Conservation (phyloP, 2,888 invertebrate genomes). For the Caradrina kadenii region DNA sequence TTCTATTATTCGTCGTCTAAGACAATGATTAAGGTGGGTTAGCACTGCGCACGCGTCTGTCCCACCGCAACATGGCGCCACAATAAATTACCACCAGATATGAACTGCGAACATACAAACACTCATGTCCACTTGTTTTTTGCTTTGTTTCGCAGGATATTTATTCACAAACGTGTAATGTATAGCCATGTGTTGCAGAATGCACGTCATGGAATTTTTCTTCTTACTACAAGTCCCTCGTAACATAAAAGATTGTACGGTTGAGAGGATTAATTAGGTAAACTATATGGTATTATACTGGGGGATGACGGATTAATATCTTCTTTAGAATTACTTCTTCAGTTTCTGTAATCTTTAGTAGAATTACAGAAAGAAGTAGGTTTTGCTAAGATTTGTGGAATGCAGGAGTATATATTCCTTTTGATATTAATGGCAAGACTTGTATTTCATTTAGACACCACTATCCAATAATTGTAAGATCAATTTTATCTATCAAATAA, state of each 20-base stretch:
- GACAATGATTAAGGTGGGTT: constrained; percentile 57
- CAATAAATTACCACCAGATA: constrained; percentile 79
- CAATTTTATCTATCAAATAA: too few relatives aligned
- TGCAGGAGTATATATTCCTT: too few relatives aligned
- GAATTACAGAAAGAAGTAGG: too few relatives aligned
- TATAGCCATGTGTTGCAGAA: constrained; percentile 44
- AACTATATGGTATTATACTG: constrained; percentile 1
- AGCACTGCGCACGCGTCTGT: constrained; percentile 64
- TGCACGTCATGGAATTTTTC: constrained; percentile 51
- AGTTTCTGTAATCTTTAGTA: too few relatives aligned
- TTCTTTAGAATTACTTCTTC: background rate
- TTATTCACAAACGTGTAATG: constrained; percentile 60
- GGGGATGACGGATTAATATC: constrained; percentile 15
- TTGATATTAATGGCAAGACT: too few relatives aligned
- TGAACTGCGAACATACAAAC: constrained; percentile 70
- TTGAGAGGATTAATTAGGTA: constrained; percentile 8
- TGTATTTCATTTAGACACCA: too few relatives aligned
- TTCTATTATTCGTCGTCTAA: constrained; percentile 56
- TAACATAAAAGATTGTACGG: constrained; percentile 29
- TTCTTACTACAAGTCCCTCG: constrained; percentile 39
- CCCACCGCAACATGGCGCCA: constrained; percentile 65
- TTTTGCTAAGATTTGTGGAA: too few relatives aligned
- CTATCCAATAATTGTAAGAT: too few relatives aligned
- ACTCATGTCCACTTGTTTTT: constrained; percentile 65
- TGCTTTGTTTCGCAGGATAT: constrained; percentile 62